Evolutionary conservation across 2,888 invertebrate genomes (phyloP).

Genomic region (Tipula vernalis): DNA sequence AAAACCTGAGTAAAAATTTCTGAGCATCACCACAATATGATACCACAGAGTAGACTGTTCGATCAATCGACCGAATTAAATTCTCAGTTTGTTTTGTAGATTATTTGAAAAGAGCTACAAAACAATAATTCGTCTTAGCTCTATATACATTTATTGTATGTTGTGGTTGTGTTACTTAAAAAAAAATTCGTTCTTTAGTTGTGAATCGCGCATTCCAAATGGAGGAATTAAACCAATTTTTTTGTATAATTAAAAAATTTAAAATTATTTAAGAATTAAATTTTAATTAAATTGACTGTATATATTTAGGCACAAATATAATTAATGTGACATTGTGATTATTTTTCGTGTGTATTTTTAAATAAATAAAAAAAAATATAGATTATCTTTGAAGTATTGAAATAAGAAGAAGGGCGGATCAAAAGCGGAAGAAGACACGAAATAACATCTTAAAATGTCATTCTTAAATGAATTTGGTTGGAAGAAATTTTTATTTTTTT

Average conservation of each 20-base stretch:
- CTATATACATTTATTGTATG: not conserved
- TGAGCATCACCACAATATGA: not conserved
- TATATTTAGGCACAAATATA: not conserved
- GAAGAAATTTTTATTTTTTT: constrained; percentile 5
- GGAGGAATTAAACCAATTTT: not conserved
- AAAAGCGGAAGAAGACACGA: not conserved
- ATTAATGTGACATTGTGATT: not conserved
- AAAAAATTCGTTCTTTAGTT: not conserved
- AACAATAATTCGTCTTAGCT: not conserved
- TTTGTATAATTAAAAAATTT: not conserved
- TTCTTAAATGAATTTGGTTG: not conserved
- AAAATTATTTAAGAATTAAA: not conserved
- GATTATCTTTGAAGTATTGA: not conserved
- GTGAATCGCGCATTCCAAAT: not conserved
- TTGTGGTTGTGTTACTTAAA: not conserved
- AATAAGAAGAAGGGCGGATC: not conserved
- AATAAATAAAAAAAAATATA: not conserved
- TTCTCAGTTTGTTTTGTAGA: not conserved
- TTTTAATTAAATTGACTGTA: not conserved
- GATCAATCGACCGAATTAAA: not conserved
- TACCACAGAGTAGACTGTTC: not conserved
- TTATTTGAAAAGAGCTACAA: not conserved
- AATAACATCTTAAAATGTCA: not conserved
- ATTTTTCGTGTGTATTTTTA: not conserved
- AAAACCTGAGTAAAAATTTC: not conserved